A percentile compares a stretch with the other conserved stretches of the same genome.
Evolutionary conservation across 2,797 vertebrate genomes (phyloP).

Genomic region (Diplodus puntazzo): DNA sequence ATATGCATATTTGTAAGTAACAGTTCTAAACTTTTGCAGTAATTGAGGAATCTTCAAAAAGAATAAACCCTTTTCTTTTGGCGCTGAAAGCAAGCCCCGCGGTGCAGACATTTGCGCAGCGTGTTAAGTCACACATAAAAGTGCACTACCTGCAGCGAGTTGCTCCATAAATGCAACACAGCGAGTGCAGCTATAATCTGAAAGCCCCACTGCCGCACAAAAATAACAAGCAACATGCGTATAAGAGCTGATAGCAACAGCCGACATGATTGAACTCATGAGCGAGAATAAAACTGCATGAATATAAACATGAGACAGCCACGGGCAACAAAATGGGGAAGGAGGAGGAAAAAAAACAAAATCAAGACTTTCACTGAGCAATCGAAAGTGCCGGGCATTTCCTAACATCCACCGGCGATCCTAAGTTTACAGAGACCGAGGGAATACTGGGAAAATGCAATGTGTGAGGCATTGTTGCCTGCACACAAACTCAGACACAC

Average conservation of each 20-base stretch:
- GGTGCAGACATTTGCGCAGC: slow-evolving; percentile 21
- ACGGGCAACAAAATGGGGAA: slow-evolving; percentile 39
- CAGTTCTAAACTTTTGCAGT: slow-evolving; percentile 6
- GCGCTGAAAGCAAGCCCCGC: slow-evolving; percentile 26
- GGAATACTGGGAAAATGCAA: slow-evolving; percentile 7
- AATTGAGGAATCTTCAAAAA: slow-evolving; percentile 31
- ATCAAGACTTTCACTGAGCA: slow-evolving; percentile 36
- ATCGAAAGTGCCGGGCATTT: slow-evolving; percentile 49
- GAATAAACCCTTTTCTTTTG: slow-evolving; percentile 5
- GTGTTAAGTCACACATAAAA: slow-evolving; percentile 33
- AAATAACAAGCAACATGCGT: slow-evolving; percentile 61
- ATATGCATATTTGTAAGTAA: slow-evolving; percentile 12
- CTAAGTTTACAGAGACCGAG: slow-evolving; percentile 34
- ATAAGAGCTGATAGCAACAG: slow-evolving; percentile 39
- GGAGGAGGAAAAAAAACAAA: background rate
- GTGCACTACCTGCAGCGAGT: slow-evolving; percentile 47
- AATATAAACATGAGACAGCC: slow-evolving; percentile 75
- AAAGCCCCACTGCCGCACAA: slow-evolving; percentile 41
- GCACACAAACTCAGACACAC: background rate
- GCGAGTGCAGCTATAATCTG: slow-evolving; percentile 43
- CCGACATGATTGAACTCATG: slow-evolving; percentile 61
- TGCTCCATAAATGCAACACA: slow-evolving; percentile 35
- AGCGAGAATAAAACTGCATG: slow-evolving; percentile 57
- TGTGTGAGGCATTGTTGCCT: slow-evolving; percentile 7
- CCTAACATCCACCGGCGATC: slow-evolving; percentile 55